These are phyloP conservation scores for Indicator indicator DNA, from an alignment of 2,113 vertebrate genomes.

Conservation along the genomic window DNA sequence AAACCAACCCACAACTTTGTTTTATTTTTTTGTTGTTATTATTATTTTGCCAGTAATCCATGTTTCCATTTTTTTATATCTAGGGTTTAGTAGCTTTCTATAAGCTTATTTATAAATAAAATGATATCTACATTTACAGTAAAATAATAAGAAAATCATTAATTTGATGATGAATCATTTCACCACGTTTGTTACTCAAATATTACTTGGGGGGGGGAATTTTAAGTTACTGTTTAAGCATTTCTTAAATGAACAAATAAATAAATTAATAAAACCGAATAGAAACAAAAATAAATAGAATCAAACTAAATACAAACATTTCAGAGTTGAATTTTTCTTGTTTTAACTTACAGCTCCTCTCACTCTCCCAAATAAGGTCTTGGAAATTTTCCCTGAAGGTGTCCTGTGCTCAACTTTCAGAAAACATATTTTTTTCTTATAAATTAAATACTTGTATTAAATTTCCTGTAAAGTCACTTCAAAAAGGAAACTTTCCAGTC, in stretches of 20 bases:
- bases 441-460: neutral
- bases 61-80: neutral
- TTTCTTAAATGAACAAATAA: neutral
- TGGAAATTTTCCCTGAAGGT: neutral
- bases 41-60: neutral
- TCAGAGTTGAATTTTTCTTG: neutral
- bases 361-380: neutral
- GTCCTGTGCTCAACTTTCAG: neutral
- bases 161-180: neutral
- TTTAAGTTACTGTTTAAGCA: neutral
- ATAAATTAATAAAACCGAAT: neutral
- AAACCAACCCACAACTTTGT: neutral
- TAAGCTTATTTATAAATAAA: neutral
- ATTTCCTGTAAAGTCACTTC: neutral
- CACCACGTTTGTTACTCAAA: neutral
- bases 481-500: neutral
- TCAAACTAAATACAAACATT: neutral
- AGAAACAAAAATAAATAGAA: neutral
- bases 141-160: neutral
- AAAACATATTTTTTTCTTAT: neutral
- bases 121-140: accelerated
- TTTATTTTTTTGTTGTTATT: neutral
- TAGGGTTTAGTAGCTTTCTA: neutral
- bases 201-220: neutral
- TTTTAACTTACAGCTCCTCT: neutral